Conservation (phyloP, 2,888 invertebrate species). For the Gisinianus flammeolus region DNA sequence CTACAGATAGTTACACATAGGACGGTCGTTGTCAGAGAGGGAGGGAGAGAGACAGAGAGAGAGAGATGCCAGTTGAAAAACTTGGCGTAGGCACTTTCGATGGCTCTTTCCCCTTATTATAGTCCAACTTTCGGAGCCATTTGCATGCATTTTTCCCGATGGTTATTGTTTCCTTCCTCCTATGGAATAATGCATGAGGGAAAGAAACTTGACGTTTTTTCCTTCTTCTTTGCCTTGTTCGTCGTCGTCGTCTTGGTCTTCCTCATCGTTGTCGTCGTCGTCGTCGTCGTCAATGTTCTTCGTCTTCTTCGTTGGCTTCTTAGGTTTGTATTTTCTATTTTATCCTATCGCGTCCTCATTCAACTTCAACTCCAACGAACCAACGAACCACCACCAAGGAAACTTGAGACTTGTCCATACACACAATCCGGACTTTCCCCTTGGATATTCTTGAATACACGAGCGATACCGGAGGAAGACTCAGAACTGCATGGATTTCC, state of each 20-base stretch:
- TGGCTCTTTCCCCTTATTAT: slow-evolving; percentile 41
- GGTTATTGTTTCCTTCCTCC: slow-evolving; percentile 48
- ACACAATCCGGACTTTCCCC: too few relatives aligned
- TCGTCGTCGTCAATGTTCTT: too few relatives aligned
- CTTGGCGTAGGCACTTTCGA: slow-evolving; percentile 39
- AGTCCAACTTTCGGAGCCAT: slow-evolving; percentile 43
- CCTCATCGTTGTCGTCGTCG: too few relatives aligned
- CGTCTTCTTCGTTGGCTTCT: too few relatives aligned
- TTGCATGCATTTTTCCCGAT: slow-evolving; percentile 46
- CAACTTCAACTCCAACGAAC: background rate
- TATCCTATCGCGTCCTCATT: too few relatives aligned
- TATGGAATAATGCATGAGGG: slow-evolving; percentile 28
- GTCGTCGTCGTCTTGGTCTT: too few relatives aligned
- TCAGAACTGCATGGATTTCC: too few relatives aligned
- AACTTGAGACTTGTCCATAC: background rate
- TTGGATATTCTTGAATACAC: too few relatives aligned
- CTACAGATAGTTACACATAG: slow-evolving; percentile 4
- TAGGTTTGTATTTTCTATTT: too few relatives aligned
- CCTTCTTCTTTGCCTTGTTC: background rate
- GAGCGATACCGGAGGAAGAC: too few relatives aligned
- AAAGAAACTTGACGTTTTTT: background rate
- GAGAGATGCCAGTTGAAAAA: slow-evolving; percentile 8
- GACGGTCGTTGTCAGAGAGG: slow-evolving; percentile 13
- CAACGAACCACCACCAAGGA: too few relatives aligned
- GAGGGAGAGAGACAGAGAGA: background rate